These are phyloP conservation scores for Chloropsis hardwickii DNA, from an alignment of 2,113 vertebrate genomes.

Conservation along the genomic window DNA sequence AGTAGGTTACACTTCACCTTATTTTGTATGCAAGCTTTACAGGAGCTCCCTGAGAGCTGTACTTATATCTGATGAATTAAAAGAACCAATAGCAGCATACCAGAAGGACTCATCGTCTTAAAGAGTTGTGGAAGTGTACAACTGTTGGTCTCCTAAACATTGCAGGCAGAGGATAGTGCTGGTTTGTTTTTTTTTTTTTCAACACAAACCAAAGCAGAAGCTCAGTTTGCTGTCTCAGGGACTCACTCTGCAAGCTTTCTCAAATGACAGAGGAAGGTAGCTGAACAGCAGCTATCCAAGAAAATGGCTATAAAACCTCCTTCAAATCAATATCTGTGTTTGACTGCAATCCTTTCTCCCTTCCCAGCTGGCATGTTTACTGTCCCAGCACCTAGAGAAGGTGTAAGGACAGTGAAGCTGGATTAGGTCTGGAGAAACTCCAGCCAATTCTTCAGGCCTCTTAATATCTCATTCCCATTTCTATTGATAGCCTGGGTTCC, in stretches of 20 bases:
- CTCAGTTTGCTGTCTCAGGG: fast-evolving
- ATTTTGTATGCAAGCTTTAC: background rate
- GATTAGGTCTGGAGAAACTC: background rate
- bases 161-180: background rate
- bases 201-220: background rate
- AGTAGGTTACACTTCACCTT: background rate
- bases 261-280: background rate
- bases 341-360: background rate
- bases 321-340: background rate
- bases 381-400: background rate
- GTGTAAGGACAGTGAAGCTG: background rate
- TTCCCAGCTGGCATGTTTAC: background rate
- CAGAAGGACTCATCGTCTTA: background rate
- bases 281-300: background rate
- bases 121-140: background rate
- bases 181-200: background rate
- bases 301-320: background rate
- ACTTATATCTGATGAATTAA: background rate
- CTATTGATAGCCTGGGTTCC: background rate
- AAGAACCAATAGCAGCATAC: background rate
- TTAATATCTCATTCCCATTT: background rate
- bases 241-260: background rate
- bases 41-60: background rate
- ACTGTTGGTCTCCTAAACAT: background rate
- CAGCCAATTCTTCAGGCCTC: background rate